phyloP scores from a whole-genome alignment of 2,888 invertebrate species.

The Caenorhabditis sinica region DNA sequence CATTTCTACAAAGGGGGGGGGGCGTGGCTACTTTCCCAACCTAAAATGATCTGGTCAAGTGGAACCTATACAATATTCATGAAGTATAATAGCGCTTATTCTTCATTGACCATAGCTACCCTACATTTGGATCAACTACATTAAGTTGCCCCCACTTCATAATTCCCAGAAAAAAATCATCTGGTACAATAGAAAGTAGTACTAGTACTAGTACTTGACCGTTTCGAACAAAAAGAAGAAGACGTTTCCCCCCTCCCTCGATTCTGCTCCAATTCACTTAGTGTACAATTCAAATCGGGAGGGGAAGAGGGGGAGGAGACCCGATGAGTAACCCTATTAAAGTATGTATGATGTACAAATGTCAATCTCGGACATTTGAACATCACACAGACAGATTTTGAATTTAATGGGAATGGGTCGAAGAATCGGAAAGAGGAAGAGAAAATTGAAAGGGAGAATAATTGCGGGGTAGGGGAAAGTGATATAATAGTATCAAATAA shows the following conservation, averaged over 20 bases:
- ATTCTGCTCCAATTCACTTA: slow-evolving; percentile 35
- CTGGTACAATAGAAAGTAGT: slow-evolving; percentile 3
- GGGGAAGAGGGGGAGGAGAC: too few relatives aligned
- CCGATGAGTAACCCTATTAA: slow-evolving; percentile 27
- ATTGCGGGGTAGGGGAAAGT: background rate
- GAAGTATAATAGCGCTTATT: too few relatives aligned
- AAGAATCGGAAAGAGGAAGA: slow-evolving; percentile 18
- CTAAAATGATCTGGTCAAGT: too few relatives aligned
- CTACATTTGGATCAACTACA: background rate
- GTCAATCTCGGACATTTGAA: too few relatives aligned
- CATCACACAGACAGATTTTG: slow-evolving; percentile 21
- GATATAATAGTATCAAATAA: background rate
- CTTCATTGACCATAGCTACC: background rate
- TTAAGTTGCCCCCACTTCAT: background rate
- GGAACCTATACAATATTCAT: background rate
- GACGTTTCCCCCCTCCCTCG: background rate
- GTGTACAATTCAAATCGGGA: background rate
- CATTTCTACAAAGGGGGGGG: too few relatives aligned
- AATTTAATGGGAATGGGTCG: slow-evolving; percentile 21
- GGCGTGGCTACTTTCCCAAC: background rate
- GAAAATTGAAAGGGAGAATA: slow-evolving; percentile 28
- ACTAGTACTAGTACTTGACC: slow-evolving; percentile 5
- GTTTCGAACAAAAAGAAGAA: background rate
- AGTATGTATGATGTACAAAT: slow-evolving; percentile 27
- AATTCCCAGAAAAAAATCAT: background rate